Evolutionary conservation across 1,140 invertebrate genomes (phyloP), one percentile per base, ranked within the genome.

Genomic region (Listronotus oregonensis): DNA sequence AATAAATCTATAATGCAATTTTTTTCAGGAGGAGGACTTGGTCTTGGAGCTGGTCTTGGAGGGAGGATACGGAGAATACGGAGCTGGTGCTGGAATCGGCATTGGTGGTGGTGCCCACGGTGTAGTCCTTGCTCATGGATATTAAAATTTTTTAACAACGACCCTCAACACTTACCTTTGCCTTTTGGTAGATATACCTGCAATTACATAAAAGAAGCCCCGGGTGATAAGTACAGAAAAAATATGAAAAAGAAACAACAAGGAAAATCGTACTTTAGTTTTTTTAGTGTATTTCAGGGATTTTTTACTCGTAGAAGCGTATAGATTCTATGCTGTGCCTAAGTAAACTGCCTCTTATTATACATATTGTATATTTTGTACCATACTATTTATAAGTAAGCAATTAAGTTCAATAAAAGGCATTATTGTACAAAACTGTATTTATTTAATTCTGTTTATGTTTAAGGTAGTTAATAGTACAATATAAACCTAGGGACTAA

Each of bases 361-460:
- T 37, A 37, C 27, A n/a, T 50, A 50, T 55, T 55, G 52, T 55
- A 39, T 42, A 31, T 55, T 55, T 55, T 55, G 50, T 52, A 52
- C 18, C n/a, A 52, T 52, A 55, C 6, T 15, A 39, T 8, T 55
- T 47, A 4, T 18, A 37, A 9, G 21, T 37, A 12, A 18, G 32
- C 34, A 39, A 39, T 8, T 55, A 32, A 0, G 52, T 55, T 55
- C 52, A 55, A 55, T 55, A 55, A 55, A 55, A 32, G 1, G 8
- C 27, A n/a, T 55, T 55, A 50, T 50, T 27, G 15, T 21, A n/a
- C 21, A 27, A 27, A 27, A 27, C 21, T 27, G 34, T 34, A n/a
- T n/a, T n/a, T n/a, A n/a, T n/a, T n/a, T n/a, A n/a, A n/a, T n/a
- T n/a, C n/a, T n/a, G n/a, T n/a, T n/a, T n/a, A n/a, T n/a, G n/a